Base-by-base conservation (phyloP, 2,113 vertebrate genomes). In the Mystacornis crossleyi region DNA sequence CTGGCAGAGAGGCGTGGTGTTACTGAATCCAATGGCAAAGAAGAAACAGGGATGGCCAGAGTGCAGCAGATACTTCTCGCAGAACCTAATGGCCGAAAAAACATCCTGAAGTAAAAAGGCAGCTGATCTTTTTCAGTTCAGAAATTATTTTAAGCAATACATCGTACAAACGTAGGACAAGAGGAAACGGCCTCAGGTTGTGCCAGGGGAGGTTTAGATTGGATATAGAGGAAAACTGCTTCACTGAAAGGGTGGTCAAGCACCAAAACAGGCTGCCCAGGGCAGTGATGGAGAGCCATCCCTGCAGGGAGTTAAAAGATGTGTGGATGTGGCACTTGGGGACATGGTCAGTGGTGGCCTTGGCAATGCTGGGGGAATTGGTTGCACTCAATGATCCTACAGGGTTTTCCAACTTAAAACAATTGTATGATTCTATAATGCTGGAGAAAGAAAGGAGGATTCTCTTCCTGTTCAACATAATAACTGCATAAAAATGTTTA, bases 341-440 rank as follows among this genome's bases (percentile, higher is more conserved):
- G 71, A 90, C 31, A 9, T 0, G 31, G 17, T 11, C 16, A 34
- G 29, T 10, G 70, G n/a, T 69, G 70, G 54, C 47, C 25, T 7
- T 34, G 54, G 54, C 29, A 61, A 45, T 4, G 54, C 54, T 47
- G 70, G 40, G 65, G 7, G 16, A 29, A 18, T 1, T 1, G 3
- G n/a, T 0, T 61, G 40, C 16, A 61, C 19, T 31, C 1, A 6
- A 34, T 4, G 6, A n/a, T 8, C 45, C 38, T 1, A 13, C 5
- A 61, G 40, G 11, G 19, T 10, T 69, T 31, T 18, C 15, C 47
- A 25, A 15, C 24, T 6, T 34, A 5, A 5, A 25, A 51, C 3
- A 13, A 18, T 4, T 42, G 5, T 16, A 26, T 10, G 8, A 9
- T 21, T 62, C 47, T 16, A 8, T 5, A 61, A 42, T 17, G 7